A percentile compares a stretch with the other conserved stretches of the same genome.
These are phyloP conservation scores for Nesoenas mayeri DNA, from an alignment of 2,113 vertebrate species.

Conservation along the genomic window DNA sequence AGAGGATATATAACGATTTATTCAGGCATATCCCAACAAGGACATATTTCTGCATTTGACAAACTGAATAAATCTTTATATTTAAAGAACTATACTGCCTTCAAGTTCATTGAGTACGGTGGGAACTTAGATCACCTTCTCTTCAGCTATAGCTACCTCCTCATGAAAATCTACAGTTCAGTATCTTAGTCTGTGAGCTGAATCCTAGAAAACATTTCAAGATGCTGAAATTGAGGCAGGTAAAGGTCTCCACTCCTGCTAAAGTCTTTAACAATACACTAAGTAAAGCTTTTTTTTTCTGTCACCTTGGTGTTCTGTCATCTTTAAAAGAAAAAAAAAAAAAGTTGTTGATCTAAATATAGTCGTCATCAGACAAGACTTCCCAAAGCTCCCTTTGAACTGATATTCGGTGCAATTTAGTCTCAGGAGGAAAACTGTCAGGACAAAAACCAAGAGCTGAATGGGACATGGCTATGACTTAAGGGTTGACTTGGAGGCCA, in stretches of 20 bases:
- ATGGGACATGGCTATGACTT: background rate
- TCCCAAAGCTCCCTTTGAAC: background rate
- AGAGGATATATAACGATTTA: background rate
- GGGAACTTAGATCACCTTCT: background rate
- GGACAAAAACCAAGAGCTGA: background rate
- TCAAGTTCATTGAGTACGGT: background rate
- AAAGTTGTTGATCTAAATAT: background rate
- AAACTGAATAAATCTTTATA: background rate
- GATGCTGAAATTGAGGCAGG: background rate
- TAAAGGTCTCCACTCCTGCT: background rate
- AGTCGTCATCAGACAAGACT: background rate
- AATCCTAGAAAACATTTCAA: background rate
- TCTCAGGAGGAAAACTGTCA: background rate
- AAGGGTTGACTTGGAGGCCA: background rate
- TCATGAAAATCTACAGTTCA: background rate
- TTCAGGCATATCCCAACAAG: background rate
- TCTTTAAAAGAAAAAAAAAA: background rate
- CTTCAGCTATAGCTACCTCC: background rate
- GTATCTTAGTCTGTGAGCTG: background rate
- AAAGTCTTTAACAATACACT: background rate
- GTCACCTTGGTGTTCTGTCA: background rate
- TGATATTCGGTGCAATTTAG: background rate
- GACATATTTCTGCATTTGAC: background rate
- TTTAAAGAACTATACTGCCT: background rate
- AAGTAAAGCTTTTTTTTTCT: background rate